Evolutionary conservation across 2,113 vertebrate species (phyloP), one percentile per base, ranked within the genome.

Genomic region (Carettochelys insculpta): DNA sequence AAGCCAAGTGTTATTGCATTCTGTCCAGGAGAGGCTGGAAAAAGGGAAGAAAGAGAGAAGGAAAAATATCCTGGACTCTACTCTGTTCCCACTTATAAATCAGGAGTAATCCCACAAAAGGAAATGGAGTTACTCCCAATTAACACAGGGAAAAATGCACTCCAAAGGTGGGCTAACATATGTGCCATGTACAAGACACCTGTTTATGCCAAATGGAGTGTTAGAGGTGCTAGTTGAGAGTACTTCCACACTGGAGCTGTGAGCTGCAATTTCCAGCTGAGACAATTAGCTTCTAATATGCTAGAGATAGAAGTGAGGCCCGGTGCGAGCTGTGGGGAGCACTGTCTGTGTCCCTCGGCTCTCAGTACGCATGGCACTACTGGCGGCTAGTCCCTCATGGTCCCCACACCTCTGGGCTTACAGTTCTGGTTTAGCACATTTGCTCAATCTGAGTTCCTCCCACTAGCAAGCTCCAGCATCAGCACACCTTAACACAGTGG

Each of bases 11-110:
- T 88, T 87, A 53, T 6, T 92, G 65, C 75, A 87, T 77, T 88
- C 89, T 82, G 86, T 88, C 41, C 83, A 90, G 53, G 53, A 48
- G 34, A 87, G n/a, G n/a, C 77, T 95, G 84, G 24, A 92, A 91
- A 94, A 82, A 51, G 29, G 75, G 84, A 80, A 68, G 88, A 94
- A 84, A 95, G 92, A 94, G 77, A 38, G 58, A 75, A 82, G 77
- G 91, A 58, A 47, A 25, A 54, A 13, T 45, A 65, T 0, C 2
- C 4, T 71, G 88, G 38, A 52, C 85, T 77, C 82, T 90, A 78
- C 11, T 82, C 68, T 89, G 53, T 77, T 80, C 38, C 91, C 5
- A 5, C 5, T 38, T 38, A 58, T 41, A n/a, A 76, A 73, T 79
- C 73, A 87, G 56, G 54, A 83, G 79, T 88, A 29, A 84, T 83